Evolutionary conservation across 1,140 invertebrate species (phyloP).

Genomic region (Rhyacophila brunnea): DNA sequence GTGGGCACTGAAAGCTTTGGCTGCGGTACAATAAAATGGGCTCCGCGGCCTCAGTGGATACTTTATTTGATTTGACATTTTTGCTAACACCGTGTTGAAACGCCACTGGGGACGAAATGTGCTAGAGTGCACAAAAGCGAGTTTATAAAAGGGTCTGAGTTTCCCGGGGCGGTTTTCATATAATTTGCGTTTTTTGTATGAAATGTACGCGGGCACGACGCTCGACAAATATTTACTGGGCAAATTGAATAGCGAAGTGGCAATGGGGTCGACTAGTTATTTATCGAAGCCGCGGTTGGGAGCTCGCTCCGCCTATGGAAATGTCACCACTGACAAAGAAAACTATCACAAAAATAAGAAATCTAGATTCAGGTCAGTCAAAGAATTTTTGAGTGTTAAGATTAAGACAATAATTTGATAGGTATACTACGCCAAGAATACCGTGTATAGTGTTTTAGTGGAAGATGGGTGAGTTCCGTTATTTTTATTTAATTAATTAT

Average conservation of each 20-base stretch:
- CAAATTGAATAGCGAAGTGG: background rate
- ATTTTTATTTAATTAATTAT: too few relatives aligned
- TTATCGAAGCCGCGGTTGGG: slow-evolving; percentile 24
- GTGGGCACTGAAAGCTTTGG: too few relatives aligned
- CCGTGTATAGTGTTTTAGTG: background rate
- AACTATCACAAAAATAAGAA: slow-evolving; percentile 31
- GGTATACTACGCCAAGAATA: background rate
- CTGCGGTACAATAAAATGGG: too few relatives aligned
- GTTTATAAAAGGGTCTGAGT: slow-evolving; percentile 30
- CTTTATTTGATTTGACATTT: too few relatives aligned
- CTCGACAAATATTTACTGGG: slow-evolving; percentile 26
- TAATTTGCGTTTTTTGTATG: slow-evolving; percentile 4
- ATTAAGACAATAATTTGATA: background rate
- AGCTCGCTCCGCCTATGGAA: slow-evolving; percentile 9
- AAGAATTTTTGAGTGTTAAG: too few relatives aligned
- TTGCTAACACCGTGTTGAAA: too few relatives aligned
- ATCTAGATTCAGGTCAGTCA: slow-evolving; percentile 23
- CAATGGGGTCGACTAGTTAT: slow-evolving; percentile 31
- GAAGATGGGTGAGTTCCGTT: too few relatives aligned
- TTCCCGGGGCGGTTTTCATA: slow-evolving; percentile 10
- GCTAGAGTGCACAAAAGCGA: slow-evolving; percentile 18
- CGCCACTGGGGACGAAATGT: too few relatives aligned
- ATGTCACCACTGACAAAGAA: slow-evolving; percentile 24
- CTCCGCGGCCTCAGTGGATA: too few relatives aligned
- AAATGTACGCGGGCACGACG: slow-evolving; percentile 27